phyloP scores from a whole-genome alignment of 2,113 vertebrate genomes.

The Menura novaehollandiae region DNA sequence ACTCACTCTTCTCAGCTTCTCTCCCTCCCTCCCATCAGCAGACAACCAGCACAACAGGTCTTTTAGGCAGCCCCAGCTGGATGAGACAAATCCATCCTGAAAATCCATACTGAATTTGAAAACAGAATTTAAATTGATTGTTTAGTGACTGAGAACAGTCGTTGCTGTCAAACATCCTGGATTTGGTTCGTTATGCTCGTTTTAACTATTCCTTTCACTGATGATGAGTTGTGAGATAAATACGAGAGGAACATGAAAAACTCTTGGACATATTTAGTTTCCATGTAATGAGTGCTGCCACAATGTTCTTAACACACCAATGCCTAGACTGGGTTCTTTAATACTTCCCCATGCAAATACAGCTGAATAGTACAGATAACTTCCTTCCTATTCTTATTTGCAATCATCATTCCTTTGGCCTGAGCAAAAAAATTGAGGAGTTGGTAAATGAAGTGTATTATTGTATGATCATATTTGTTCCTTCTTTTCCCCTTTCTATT shows the following conservation, averaged over 20 bases:
- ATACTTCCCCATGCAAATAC: neutral
- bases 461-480: neutral
- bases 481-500: neutral
- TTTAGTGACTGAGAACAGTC: neutral
- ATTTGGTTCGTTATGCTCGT: neutral
- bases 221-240: neutral
- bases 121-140: neutral
- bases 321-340: neutral
- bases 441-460: neutral
- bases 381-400: neutral
- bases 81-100: neutral
- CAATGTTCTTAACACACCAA: neutral
- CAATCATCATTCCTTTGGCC: neutral
- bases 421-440: neutral
- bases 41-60: neutral
- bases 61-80: neutral
- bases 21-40: neutral
- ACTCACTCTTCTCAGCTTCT: neutral
- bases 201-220: neutral
- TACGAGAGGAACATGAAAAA: neutral
- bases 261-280: neutral
- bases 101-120: neutral
- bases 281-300: neutral
- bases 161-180: neutral
- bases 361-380: neutral